These are phyloP conservation scores for Halcyon smyrnensis DNA, from an alignment of 2,797 vertebrate genomes.

Conservation along the genomic window DNA sequence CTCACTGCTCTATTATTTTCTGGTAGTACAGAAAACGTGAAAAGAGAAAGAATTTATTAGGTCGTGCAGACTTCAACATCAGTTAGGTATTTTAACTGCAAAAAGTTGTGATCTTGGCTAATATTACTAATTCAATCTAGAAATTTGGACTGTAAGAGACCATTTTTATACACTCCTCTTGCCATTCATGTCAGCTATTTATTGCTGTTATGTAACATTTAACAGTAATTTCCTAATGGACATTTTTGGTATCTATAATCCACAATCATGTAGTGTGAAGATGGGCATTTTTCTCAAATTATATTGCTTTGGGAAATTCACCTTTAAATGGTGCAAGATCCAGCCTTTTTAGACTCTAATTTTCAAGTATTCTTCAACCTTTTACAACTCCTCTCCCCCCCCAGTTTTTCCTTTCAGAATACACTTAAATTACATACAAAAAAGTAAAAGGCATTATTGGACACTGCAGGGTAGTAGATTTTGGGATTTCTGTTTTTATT, in stretches of 20 bases:
- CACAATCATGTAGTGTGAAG: not conserved
- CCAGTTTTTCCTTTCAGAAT: not conserved
- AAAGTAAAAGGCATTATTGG: not conserved
- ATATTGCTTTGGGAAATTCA: not conserved
- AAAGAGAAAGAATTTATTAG: not conserved
- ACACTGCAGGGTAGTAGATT: not conserved
- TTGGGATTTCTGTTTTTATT: not conserved
- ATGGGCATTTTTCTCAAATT: not conserved
- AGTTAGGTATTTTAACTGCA: not conserved
- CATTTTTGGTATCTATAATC: accelerated
- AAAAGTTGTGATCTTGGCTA: not conserved
- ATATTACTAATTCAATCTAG: not conserved
- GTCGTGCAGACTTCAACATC: not conserved
- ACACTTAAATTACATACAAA: not conserved
- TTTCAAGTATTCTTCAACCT: not conserved
- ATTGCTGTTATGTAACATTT: not conserved
- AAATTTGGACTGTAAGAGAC: not conserved
- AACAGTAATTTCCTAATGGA: not conserved
- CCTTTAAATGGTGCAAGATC: not conserved
- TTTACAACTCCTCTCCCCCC: not conserved
- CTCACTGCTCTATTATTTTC: not conserved
- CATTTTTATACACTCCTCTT: not conserved
- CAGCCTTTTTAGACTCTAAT: not conserved
- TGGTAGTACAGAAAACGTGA: not conserved
- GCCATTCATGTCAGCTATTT: not conserved